A percentile compares a stretch with the other conserved stretches of the same genome.
Evolutionary conservation across 2,797 vertebrate genomes (phyloP).

Genomic region (Liasis olivaceus): DNA sequence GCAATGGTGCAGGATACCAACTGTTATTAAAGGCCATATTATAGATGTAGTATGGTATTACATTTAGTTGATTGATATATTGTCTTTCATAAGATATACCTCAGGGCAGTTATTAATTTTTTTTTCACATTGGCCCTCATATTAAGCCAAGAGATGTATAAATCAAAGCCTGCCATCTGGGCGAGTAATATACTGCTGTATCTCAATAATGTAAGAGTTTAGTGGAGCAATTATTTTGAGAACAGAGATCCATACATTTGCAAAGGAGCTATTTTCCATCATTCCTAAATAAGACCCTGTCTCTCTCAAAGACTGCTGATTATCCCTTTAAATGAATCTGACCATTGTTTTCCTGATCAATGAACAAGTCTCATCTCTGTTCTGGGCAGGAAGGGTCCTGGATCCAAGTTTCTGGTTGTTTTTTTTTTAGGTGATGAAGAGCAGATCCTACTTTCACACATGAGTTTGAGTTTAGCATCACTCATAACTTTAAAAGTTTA

Average conservation of each 20-base stretch:
- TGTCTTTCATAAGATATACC: not conserved
- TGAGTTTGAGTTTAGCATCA: not conserved
- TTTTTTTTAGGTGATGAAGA: not conserved
- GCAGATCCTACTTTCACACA: not conserved
- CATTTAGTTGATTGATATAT: not conserved
- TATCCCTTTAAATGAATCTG: conserved; percentile 20
- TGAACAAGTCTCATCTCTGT: not conserved
- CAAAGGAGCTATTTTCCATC: conserved; percentile 23
- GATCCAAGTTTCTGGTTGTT: not conserved
- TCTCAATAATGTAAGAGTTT: not conserved
- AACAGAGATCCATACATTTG: conserved; percentile 11
- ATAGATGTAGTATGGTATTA: not conserved
- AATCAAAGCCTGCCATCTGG: conserved; percentile 15
- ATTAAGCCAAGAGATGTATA: not conserved
- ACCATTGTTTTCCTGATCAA: not conserved
- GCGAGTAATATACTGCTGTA: conserved; percentile 11
- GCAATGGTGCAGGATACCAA: not conserved
- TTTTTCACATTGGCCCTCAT: not conserved
- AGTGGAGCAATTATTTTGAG: conserved; percentile 21
- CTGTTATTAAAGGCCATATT: not conserved
- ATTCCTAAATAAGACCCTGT: not conserved
- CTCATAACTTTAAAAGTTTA: not conserved
- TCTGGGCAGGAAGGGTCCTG: not conserved
- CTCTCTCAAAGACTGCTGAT: not conserved
- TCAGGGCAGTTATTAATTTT: not conserved